These are phyloP conservation scores for Neodiprion pinetum DNA, from an alignment of 1,140 invertebrate genomes.

Conservation along the genomic window DNA sequence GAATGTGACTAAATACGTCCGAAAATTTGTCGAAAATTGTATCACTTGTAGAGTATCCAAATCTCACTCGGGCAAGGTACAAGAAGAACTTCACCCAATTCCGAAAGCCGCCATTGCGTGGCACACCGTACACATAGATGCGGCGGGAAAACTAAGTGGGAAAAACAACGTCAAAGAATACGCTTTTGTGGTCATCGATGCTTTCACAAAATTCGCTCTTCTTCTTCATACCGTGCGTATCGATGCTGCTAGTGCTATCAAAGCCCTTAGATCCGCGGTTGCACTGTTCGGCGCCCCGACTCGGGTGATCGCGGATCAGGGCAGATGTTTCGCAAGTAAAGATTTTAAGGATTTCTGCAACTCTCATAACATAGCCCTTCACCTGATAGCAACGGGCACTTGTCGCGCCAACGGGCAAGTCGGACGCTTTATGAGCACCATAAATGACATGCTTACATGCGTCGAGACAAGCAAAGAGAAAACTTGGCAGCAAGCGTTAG, in stretches of 20 bases:
- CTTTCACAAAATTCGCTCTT: constrained; percentile 43
- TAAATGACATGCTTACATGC: constrained; percentile 41
- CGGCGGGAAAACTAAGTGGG: constrained; percentile 32
- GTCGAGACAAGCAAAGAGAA: constrained; percentile 31
- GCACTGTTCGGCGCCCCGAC: constrained; percentile 40
- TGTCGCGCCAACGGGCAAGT: constrained; percentile 34
- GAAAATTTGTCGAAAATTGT: constrained; percentile 39
- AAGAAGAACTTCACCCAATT: constrained; percentile 40
- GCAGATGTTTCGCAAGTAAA: constrained; percentile 39
- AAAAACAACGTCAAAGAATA: constrained; percentile 32
- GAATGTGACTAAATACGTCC: constrained; percentile 34
- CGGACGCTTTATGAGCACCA: constrained; percentile 40
- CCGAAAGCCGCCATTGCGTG: constrained; percentile 39
- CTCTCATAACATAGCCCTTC: constrained; percentile 24
- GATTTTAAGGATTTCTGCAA: constrained; percentile 42
- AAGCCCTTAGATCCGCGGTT: constrained; percentile 16
- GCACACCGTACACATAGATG: constrained; percentile 43
- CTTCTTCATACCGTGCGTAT: background rate
- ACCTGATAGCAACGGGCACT: constrained; percentile 25
- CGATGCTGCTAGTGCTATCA: constrained; percentile 1
- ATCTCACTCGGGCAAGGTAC: constrained; percentile 28
- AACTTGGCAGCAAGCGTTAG: constrained; percentile 45
- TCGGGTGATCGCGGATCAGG: constrained; percentile 42
- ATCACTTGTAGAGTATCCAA: constrained; percentile 35
- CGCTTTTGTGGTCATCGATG: constrained; percentile 45